Base-by-base conservation (phyloP, 2,888 invertebrate genomes). In the Pandemis corylana region DNA sequence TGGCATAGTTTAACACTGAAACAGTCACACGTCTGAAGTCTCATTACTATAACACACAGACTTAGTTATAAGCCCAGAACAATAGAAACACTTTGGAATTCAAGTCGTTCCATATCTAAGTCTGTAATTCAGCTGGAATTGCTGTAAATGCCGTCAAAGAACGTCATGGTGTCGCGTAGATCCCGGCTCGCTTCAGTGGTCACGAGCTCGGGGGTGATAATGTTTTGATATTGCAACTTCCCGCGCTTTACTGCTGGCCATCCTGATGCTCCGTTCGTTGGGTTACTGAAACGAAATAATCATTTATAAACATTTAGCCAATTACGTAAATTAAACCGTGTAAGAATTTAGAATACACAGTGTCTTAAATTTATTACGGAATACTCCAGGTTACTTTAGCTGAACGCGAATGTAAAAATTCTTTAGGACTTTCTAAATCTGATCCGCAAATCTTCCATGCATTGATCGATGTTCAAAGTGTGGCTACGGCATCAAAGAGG, bases 251-350 rank as follows among this genome's bases (percentile, higher is more conserved):
- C 81, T 2, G 87, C 76, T n/a, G 84, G 85, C 91, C 90, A 92
- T 2, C 53, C 67, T 5, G 72, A 74, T 4, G 79, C 70, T n/a
- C 79, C 79, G 77, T 85, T 85, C 9, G 83, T 82, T 41, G 90
- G 91, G 28, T 87, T 79, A 62, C 92, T 91, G 83, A 0, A 88
- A 89, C 20, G 10, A 12, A 49, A 61, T 41, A n/a, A 53, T 51
- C 9, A 51, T 36, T 51, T 63, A 41, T 5, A 5, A 63, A 63
- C n/a, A 63, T 61, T 13, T 53, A 13, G 10, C 13, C 2, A 12
- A 28, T 28, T 1, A 28, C 28, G 1, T 28, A 28, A 28, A 28
- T 28, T 28, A 2, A 36, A 36, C 28, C 28, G 4, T 36, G 28
- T 36, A 36, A 36, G 1, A 36, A 36, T 36, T 36, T 4, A 36